phyloP scores from a whole-genome alignment of 2,888 invertebrate species.

The Drosophila kuntzei region DNA sequence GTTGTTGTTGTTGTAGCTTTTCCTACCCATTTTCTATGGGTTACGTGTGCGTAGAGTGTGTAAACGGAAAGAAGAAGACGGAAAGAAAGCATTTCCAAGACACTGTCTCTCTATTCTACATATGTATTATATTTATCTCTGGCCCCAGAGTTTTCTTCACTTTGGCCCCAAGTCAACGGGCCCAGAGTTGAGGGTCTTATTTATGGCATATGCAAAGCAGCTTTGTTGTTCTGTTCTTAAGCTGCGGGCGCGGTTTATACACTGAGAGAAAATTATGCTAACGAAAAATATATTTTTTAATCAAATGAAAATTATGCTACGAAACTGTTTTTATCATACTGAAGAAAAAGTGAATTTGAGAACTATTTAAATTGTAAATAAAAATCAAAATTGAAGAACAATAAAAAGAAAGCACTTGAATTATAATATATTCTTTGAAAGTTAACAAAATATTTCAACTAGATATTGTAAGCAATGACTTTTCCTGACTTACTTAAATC shows the following conservation, averaged over 20 bases:
- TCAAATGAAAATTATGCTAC: neutral
- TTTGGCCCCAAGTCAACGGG: slow-evolving; percentile 14
- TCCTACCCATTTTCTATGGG: slow-evolving; percentile 26
- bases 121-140: neutral
- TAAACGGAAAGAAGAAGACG: slow-evolving; percentile 25
- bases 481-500: too few species aligned
- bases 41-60: slow-evolving; percentile 69
- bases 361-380: too few species aligned
- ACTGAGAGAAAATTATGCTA: slow-evolving; percentile 23
- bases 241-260: slow-evolving; percentile 48
- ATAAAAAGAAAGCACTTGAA: too few species aligned
- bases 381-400: too few species aligned
- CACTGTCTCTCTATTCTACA: slow-evolving; percentile 1
- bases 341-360: neutral
- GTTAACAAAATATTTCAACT: too few species aligned
- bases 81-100: slow-evolving; percentile 69
- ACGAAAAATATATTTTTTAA: neutral
- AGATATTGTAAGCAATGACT: too few species aligned
- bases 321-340: neutral
- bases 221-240: slow-evolving; percentile 47
- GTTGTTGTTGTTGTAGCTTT: slow-evolving; percentile 18
- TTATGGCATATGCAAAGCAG: slow-evolving; percentile 76
- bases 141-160: slow-evolving; percentile 41
- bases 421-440: too few species aligned
- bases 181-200: slow-evolving; percentile 49